Evolutionary conservation across 2,888 invertebrate species (phyloP), one percentile per base, ranked within the genome.

Genomic region (Acronicta psi): DNA sequence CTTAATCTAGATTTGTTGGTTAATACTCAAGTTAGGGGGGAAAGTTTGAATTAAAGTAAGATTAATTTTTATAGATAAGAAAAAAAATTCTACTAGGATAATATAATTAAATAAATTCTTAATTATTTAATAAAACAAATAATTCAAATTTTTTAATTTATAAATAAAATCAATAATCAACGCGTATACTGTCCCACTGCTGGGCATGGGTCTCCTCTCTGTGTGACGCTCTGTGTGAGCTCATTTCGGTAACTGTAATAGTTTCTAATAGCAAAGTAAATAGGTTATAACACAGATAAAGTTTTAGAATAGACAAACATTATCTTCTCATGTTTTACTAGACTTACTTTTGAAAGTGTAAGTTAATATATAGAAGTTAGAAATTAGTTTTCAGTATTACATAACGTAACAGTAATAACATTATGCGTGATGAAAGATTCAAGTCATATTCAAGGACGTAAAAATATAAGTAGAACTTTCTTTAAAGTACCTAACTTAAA

Each of bases 1-100:
- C 29, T 31, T 49, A 36, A 62, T 59, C 57, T 55, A 69, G 59
- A 68, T 68, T 66, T 72, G 54, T 68, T 46, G 54, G 54, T 57
- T 34, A 55, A 45, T 69, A 57, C 53, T 68, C 37, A 10, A 41
- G 41, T 41, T 16, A 18, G 46, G 16, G 14, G 43, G 25, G 16
- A 43, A 36, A 31, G 43, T 50, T 43, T 14, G 36, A 47, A 50
- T 41, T 52, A 40, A 36, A 47, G 11, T 45, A 31, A 29, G 51
- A 58, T 68, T 51, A 38, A 36, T 44, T 67, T 0, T 9, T 47
- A 3, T n/a, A 54, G 63, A 47, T 54, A 68, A 49, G 40, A 17
- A 5, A 45, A 50, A 13, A 10, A 41, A 16, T n/a, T n/a, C n/a
- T n/a, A n/a, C n/a, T n/a, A n/a, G n/a, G n/a, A n/a, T n/a, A n/a